phyloP scores from a whole-genome alignment of 2,797 vertebrate genomes.

The Borostomias antarcticus region DNA sequence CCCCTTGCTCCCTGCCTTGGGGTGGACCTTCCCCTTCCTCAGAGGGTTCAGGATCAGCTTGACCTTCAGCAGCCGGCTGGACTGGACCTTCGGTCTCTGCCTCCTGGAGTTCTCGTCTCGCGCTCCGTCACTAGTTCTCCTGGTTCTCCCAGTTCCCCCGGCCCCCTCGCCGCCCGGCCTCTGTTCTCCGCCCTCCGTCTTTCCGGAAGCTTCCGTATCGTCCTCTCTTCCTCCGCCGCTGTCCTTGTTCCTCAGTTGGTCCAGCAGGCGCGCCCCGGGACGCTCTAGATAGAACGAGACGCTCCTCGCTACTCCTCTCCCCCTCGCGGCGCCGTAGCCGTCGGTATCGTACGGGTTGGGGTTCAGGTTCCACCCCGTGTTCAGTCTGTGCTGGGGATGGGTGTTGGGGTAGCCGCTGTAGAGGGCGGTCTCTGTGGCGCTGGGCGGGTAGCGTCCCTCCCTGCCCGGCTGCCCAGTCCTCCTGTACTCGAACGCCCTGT shows the following conservation, averaged over 20 bases:
- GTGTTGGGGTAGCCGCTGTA: constrained; percentile 13
- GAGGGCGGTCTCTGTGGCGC: constrained; percentile 24
- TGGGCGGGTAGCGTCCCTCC: constrained; percentile 9
- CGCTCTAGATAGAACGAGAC: constrained; percentile 76
- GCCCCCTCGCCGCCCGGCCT: neutral
- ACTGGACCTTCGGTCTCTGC: constrained; percentile 59
- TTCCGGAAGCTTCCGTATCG: constrained; percentile 24
- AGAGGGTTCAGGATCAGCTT: constrained; percentile 83
- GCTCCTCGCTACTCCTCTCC: constrained; percentile 59
- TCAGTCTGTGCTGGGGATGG: constrained; percentile 27
- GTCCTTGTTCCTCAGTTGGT: constrained; percentile 26
- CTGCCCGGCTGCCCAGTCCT: constrained; percentile 18
- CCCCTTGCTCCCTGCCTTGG: constrained; percentile 53
- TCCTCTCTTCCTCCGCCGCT: constrained; percentile 30
- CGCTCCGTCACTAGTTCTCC: constrained; percentile 4
- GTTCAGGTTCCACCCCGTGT: constrained; percentile 51
- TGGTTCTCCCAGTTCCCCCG: neutral
- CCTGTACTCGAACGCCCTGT: constrained; percentile 47
- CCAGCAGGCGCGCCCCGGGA: constrained; percentile 40
- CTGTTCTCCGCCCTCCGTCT: neutral
- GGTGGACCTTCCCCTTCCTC: constrained; percentile 77
- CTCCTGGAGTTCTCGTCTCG: constrained; percentile 14
- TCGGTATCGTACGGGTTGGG: constrained; percentile 45
- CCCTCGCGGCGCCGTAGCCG: constrained; percentile 28
- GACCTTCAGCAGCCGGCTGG: constrained; percentile 66